A percentile compares a stretch with the other conserved stretches of the same genome.
Conservation (phyloP, 2,113 vertebrate species). For the Dissostichus mawsoni region DNA sequence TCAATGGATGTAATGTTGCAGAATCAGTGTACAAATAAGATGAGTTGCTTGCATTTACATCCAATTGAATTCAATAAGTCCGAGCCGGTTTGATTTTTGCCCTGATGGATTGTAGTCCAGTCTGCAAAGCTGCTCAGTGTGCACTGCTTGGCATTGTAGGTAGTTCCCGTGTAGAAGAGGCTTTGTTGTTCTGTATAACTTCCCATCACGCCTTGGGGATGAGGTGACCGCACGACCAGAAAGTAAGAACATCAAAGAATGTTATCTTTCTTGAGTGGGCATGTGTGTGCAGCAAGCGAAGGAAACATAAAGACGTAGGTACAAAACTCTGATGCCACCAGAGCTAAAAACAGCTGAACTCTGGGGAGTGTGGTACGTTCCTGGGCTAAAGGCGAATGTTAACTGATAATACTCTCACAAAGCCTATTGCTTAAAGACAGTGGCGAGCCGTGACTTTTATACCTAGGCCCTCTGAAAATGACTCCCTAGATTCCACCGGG, state of each 20-base stretch:
- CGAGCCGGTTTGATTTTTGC: conserved; percentile 51
- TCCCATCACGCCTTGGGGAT: conserved; percentile 23
- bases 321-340: conserved; percentile 17
- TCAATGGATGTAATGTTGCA: conserved; percentile 70
- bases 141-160: conserved; percentile 27
- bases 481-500: too few species aligned
- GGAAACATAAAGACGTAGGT: conserved; percentile 28
- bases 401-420: neutral
- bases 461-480: too few species aligned
- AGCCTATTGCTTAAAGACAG: neutral
- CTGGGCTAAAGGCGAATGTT: neutral
- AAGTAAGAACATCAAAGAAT: neutral
- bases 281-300: conserved; percentile 3
- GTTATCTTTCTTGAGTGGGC: neutral
- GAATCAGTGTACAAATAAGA: conserved; percentile 72
- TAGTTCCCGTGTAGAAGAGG: neutral
- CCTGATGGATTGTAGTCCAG: conserved; percentile 51
- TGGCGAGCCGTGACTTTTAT: too few species aligned
- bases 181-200: conserved; percentile 25
- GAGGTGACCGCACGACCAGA: conserved; percentile 17
- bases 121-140: conserved; percentile 19
- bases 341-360: conserved; percentile 20
- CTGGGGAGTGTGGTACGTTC: neutral
- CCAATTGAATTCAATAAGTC: conserved; percentile 65
- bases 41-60: conserved; percentile 67